A percentile compares a stretch with the other conserved stretches of the same genome.
Evolutionary conservation across 1,140 invertebrate genomes (phyloP).

Genomic region (Dendrolimus punctatus): DNA sequence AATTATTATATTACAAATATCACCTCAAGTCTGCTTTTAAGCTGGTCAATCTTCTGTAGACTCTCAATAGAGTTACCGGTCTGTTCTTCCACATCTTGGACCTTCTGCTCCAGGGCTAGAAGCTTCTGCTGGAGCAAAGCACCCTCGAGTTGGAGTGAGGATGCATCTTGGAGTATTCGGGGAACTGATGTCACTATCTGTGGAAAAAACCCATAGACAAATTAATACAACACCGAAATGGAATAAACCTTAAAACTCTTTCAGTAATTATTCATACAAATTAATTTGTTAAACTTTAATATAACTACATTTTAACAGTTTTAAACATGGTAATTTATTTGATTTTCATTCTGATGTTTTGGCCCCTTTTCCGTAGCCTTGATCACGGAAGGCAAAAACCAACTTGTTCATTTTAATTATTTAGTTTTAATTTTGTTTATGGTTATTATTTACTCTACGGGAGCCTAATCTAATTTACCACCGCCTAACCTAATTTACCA

Average conservation of each 20-base stretch:
- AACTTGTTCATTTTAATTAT: no score
- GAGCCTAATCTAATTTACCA: no score
- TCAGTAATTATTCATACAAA: background rate
- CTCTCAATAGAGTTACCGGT: conserved; percentile 88
- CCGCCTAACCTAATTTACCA: no score
- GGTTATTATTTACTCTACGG: no score
- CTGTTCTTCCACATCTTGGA: conserved; percentile 87
- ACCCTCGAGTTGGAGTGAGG: conserved; percentile 85
- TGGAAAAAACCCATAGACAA: conserved; percentile 1
- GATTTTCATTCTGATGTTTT: no score
- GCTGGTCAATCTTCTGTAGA: conserved; percentile 84
- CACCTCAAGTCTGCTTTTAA: conserved; percentile 79
- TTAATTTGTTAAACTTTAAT: no score
- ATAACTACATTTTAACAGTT: no score
- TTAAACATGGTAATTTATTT: no score
- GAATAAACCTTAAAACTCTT: background rate
- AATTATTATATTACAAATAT: background rate
- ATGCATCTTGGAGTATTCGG: conserved; percentile 87
- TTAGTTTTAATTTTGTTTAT: no score
- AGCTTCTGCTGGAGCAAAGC: conserved; percentile 84
- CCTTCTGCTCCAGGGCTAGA: conserved; percentile 84
- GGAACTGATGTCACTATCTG: conserved; percentile 86
- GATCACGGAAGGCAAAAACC: no score
- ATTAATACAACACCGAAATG: background rate
- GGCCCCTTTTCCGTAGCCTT: no score